Conservation (phyloP, 2,888 invertebrate genomes). For the Hypolimnas misippus region DNA sequence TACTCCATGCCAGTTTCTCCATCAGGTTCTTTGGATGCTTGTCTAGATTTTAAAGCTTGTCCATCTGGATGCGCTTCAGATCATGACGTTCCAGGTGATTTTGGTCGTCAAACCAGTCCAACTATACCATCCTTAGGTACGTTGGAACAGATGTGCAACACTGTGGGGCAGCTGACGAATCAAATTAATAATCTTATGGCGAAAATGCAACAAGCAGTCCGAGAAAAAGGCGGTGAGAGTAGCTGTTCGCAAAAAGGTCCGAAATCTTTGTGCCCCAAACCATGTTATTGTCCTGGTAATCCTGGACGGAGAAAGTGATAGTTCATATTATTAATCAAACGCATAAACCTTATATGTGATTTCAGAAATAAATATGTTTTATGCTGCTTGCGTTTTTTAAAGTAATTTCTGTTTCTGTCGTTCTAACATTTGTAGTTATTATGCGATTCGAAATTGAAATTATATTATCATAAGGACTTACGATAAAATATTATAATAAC, state of each 20-base stretch:
- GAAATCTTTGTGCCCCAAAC: conserved; percentile 52
- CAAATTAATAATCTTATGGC: conserved; percentile 53
- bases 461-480: too few relatives aligned
- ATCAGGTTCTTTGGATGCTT: conserved; percentile 37
- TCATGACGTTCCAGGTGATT: conserved; percentile 48
- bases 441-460: background rate
- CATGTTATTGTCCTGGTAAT: conserved; percentile 62
- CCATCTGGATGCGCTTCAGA: conserved; percentile 43
- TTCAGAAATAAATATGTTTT: conserved; percentile 1
- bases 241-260: conserved; percentile 43
- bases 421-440: background rate
- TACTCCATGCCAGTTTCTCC: conserved; percentile 16
- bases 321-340: background rate
- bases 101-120: conserved; percentile 17
- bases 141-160: conserved; percentile 55
- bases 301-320: conserved; percentile 39
- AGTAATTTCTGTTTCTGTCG: too few relatives aligned
- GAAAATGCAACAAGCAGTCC: conserved; percentile 49
- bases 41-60: conserved; percentile 35
- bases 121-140: conserved; percentile 47
- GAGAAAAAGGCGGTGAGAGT: conserved; percentile 47
- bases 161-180: conserved; percentile 53
- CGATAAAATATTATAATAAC: too few relatives aligned
- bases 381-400: too few relatives aligned
- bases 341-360: background rate